Evolutionary conservation across 2,888 invertebrate species (phyloP).

Genomic region (Drosophila anceps): DNA sequence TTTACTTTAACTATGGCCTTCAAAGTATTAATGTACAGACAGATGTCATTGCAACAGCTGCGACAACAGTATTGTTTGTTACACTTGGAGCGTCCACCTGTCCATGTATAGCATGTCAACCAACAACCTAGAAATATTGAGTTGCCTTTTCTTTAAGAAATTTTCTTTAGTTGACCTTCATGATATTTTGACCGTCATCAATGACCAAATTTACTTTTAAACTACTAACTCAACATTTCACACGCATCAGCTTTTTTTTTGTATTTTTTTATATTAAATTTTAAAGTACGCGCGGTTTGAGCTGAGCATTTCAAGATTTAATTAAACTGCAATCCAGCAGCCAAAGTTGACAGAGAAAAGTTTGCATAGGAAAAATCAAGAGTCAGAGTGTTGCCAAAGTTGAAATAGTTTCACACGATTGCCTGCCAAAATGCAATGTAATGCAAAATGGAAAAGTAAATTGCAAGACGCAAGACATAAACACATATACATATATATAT

Average conservation of each 20-base stretch:
- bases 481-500: slow-evolving; percentile 5
- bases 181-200: background rate
- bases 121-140: no score
- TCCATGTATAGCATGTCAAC: no score
- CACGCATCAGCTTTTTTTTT: no score
- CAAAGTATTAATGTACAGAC: no score
- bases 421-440: slow-evolving; percentile 36
- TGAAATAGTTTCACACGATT: slow-evolving; percentile 70
- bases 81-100: no score
- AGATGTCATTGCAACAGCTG: no score
- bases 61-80: no score
- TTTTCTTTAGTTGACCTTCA: background rate
- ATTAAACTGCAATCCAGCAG: background rate
- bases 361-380: slow-evolving; percentile 29
- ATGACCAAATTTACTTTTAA: background rate
- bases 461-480: slow-evolving; percentile 28
- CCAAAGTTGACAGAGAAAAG: slow-evolving; percentile 22
- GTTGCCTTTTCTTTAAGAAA: no score
- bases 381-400: slow-evolving; percentile 55
- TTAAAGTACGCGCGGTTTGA: background rate
- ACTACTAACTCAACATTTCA: background rate
- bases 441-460: slow-evolving; percentile 48
- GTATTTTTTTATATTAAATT: no score
- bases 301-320: background rate
- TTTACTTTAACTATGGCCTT: no score